Evolutionary conservation across 2,888 invertebrate species (phyloP), one percentile per base, ranked within the genome.

Genomic region (Lithophane leautieri): DNA sequence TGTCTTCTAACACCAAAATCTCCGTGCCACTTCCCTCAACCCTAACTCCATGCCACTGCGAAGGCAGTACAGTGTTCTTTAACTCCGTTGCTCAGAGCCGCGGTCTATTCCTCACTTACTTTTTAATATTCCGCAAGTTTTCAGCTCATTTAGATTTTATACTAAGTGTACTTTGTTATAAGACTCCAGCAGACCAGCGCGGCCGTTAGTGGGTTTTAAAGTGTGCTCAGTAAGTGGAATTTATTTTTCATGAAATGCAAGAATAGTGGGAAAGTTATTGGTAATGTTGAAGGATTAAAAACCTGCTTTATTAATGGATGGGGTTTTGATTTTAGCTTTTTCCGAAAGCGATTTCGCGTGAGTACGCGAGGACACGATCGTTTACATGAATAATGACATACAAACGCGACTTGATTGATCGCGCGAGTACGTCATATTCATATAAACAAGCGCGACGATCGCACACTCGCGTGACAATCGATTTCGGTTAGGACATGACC

Each of bases 41-140:
- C 34, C 34, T 34, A 34, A 34, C 34, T 34, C 34, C 34, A 34
- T 34, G 34, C 6, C 6, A 34, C 34, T 6, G 34, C 34, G 71
- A 69, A 81, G 79, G 80, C 88, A 86, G 88, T 91, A 90, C 87
- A 90, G 88, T 88, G 89, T 91, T 90, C 90, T 89, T 89, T 89
- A 93, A 94, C 92, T 94, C 93, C 88, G 88, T 90, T 90, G 76
- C 90, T 88, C 87, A 91, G 90, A 91, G 90, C 93, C 92, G 91
- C 90, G 90, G 90, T 93, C 92, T 91, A 92, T 94, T 94, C 93
- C 92, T 90, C 88, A 90, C 90, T 92, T 93, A 93, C 91, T 92
- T 92, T 93, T 94, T 93, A 94, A 94, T 94, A 94, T 93, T 88
- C 92, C 89, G 75, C 91, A 92, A 94, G 91, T 94, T 94, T 93